A percentile compares a stretch with the other conserved stretches of the same genome.
These are phyloP conservation scores for Platycheirus rosarum DNA, from an alignment of 2,888 invertebrate genomes.

Conservation along the genomic window DNA sequence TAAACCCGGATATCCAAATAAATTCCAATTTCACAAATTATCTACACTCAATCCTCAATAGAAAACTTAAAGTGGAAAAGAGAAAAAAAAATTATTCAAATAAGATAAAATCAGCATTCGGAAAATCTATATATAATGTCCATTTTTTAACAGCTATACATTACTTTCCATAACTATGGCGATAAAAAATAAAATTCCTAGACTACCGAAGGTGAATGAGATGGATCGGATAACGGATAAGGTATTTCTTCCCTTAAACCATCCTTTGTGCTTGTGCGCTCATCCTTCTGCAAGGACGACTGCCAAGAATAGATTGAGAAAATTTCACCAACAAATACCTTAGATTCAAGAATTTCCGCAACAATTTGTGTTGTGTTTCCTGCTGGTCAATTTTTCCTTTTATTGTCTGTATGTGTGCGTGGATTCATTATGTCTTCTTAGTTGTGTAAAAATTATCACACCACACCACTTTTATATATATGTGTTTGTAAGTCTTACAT, in stretches of 20 bases:
- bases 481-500: no score
- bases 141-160: background rate
- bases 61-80: no score
- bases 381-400: constrained; percentile 31
- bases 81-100: no score
- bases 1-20: no score
- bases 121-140: no score
- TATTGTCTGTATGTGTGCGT: constrained; percentile 22
- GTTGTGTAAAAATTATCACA: constrained; percentile 57
- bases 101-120: no score
- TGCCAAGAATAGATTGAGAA: background rate
- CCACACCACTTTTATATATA: background rate
- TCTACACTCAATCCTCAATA: no score
- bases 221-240: constrained; percentile 40
- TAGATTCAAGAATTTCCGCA: constrained; percentile 35
- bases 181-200: background rate
- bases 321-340: constrained; percentile 2
- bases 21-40: no score
- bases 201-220: constrained; percentile 21
- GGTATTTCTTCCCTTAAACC: background rate
- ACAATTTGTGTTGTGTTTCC: constrained; percentile 40
- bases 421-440: constrained; percentile 51
- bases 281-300: constrained; percentile 8
- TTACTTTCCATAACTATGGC: background rate
- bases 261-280: background rate